These are phyloP conservation scores for Pempheris klunzingeri DNA, from an alignment of 2,797 vertebrate genomes.

Conservation along the genomic window DNA sequence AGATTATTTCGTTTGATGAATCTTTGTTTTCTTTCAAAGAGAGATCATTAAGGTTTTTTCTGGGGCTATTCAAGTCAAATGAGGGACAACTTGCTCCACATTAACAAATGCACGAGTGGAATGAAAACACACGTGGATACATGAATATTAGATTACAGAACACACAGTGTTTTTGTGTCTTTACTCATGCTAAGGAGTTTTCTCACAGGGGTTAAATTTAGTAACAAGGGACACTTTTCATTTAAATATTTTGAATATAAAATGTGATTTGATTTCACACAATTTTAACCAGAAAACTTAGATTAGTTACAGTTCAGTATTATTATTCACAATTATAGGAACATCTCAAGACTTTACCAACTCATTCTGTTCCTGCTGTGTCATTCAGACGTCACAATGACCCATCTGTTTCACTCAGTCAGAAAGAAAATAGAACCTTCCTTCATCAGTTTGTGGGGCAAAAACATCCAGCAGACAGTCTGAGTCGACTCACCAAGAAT, in stretches of 20 bases:
- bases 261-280: background rate
- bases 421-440: conserved; percentile 21
- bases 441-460: conserved; percentile 11
- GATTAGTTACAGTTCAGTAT: background rate
- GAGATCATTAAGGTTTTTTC: background rate
- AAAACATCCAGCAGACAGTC: conserved; percentile 20
- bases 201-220: background rate
- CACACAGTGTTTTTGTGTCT: background rate
- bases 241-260: background rate
- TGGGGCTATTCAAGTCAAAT: conserved; percentile 12
- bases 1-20: background rate
- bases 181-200: background rate
- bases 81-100: conserved; percentile 6
- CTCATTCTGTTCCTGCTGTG: background rate
- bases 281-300: background rate
- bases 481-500: conserved; percentile 34
- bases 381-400: conserved; percentile 18
- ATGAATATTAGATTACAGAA: background rate
- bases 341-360: background rate
- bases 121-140: conserved; percentile 19
- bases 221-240: background rate
- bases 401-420: background rate
- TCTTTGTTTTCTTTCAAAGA: background rate
- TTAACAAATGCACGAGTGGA: conserved; percentile 9
- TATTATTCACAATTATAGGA: background rate